Base-by-base conservation (phyloP, 53 echinoderm and acorn worm species). In the Stichopus horrens region DNA sequence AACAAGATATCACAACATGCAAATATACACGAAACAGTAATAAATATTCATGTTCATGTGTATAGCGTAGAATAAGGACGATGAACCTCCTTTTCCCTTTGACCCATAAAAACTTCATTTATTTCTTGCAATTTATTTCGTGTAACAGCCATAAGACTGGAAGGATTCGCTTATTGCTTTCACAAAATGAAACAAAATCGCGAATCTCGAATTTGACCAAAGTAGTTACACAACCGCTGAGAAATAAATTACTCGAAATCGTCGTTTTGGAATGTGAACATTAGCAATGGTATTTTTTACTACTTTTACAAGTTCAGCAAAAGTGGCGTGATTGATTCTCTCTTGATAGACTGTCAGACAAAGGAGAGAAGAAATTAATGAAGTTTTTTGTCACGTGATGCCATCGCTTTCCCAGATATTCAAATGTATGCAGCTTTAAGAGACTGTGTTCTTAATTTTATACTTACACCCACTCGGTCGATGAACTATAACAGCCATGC, bases 391-490 rank as follows among this genome's bases (percentile, higher is more conserved):
- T 7, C 23, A 54, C 51, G 37, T 76, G 77, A 53, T 76, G 37
- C 0, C 2, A 51, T 23, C 19, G 77, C 51, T 21, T 18, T 18
- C 71, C 71, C 71, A 71, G 19, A 76, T 23, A 9, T 11, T n/a
- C 13, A 11, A n/a, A 67, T 67, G n/a, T 67, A 14, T 1, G 68
- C 68, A n/a, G 37, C 5, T 23, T 76, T 5, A 9, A 76, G 21
- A 76, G 10, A 76, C 54, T 11, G 54, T 54, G 37, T 51, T 1
- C 21, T 16, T 9, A 9, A 23, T 11, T 51, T 65, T 63, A 66
- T 92, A 92, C 92, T 92, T 92, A 92, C 92, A 92, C 81, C 92
- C 90, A 71, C 83, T 90, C 86, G 90, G 92, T 90, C 92, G 92
- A 67, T 87, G 82, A 82, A 92, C 92, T 92, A 92, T 86, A 85